These are phyloP conservation scores for Opisthograptis luteolata DNA, from an alignment of 2,888 invertebrate species.

Conservation along the genomic window DNA sequence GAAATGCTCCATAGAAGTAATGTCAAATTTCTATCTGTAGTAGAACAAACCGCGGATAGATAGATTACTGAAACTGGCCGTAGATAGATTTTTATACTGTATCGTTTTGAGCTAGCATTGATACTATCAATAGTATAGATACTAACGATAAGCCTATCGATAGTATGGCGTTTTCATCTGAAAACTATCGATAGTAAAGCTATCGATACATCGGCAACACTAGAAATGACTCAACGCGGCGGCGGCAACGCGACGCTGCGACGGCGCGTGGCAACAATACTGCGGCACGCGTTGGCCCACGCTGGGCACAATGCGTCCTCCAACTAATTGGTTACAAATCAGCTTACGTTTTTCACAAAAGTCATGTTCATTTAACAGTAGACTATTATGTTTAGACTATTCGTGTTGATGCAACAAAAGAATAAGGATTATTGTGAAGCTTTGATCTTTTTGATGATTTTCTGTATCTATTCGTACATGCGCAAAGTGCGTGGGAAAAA, in stretches of 20 bases:
- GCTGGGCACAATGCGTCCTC: background rate
- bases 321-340: slow-evolving; percentile 25
- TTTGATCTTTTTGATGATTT: background rate
- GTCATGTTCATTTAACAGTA: slow-evolving; percentile 23
- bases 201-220: too few species aligned
- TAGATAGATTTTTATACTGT: too few species aligned
- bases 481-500: slow-evolving; percentile 9
- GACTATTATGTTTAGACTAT: slow-evolving; percentile 13
- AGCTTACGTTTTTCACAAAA: slow-evolving; percentile 22
- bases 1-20: too few species aligned
- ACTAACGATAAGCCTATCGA: too few species aligned
- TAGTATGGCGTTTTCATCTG: too few species aligned
- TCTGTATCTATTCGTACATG: background rate
- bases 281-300: slow-evolving; percentile 24
- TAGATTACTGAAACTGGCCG: too few species aligned
- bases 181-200: too few species aligned
- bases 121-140: too few species aligned
- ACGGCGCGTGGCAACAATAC: slow-evolving; percentile 33
- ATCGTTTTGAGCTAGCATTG: too few species aligned
- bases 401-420: slow-evolving; percentile 6
- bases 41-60: too few species aligned
- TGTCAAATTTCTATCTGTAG: too few species aligned
- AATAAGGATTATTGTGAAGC: background rate
- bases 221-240: too few species aligned
- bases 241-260: background rate